Evolutionary conservation across 2,888 invertebrate species (phyloP), one percentile per base, ranked within the genome.

Genomic region (Acronicta aceris): DNA sequence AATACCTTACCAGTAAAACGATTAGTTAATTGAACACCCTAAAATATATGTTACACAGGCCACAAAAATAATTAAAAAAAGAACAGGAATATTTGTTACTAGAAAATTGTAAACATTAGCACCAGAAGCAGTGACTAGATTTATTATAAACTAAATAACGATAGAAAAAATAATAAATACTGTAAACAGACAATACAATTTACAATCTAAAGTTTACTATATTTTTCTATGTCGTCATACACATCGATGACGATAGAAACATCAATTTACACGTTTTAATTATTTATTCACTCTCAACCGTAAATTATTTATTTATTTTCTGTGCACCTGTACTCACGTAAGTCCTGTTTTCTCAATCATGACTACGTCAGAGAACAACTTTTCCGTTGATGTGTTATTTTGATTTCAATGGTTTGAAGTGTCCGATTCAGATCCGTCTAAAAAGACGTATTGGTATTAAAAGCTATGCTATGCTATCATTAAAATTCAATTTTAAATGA

Each of bases 311-410:
- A 8, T n/a, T 8, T 27, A 21, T 63, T 68, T 67, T 59, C 8
- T 30, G 7, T 8, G 2, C 12, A n/a, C 17, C 27, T 62, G 53
- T 72, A 72, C 52, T 5, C 2, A 21, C 40, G 15, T 43, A 45
- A 54, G 45, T 45, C 47, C 41, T 27, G 16, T 52, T 52, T 61
- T 16, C 45, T 62, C 62, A 41, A 45, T 63, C 58, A 48, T 40
- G 30, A 46, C 38, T 51, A 71, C 68, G 71, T 74, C 68, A 63
- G 62, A 53, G 33, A 52, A 4, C 33, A 43, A n/a, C 27, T 49
- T 58, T 58, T 43, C 54, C 16, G 48, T 63, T 68, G 64, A 71
- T 68, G 41, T 63, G 61, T 71, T 74, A 61, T 61, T 65, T 58
- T 55, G 51, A 68, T 63, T 58, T 51, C 53, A 47, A 60, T 50